Conservation (phyloP, 2,797 vertebrate genomes). For the Lepilemur ruficaudatus region DNA sequence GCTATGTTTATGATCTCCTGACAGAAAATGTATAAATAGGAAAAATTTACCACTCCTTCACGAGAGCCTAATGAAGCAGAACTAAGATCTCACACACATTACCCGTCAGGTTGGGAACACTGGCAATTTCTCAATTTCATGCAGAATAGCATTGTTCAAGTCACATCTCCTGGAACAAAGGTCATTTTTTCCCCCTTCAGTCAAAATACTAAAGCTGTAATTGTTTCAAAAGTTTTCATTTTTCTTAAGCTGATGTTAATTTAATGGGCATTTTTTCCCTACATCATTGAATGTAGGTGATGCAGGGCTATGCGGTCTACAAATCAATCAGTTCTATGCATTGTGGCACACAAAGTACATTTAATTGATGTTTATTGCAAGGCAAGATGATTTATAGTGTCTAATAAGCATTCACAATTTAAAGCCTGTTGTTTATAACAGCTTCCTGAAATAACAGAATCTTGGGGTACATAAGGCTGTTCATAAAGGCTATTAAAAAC, state of each 20-base stretch:
- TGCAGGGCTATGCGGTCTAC: conserved; percentile 54
- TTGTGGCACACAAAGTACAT: conserved; percentile 52
- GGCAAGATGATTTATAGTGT: conserved; percentile 66
- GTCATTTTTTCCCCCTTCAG: conserved; percentile 64
- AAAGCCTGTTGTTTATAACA: conserved; percentile 52
- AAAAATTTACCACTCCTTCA: conserved; percentile 85
- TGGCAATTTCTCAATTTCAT: conserved; percentile 81
- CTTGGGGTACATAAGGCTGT: not conserved
- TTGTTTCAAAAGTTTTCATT: conserved; percentile 85
- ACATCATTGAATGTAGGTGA: conserved; percentile 84
- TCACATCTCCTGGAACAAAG: conserved; percentile 77
- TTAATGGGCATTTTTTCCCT: conserved; percentile 86
- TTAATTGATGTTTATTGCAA: conserved; percentile 75
- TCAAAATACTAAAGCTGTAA: conserved; percentile 84
- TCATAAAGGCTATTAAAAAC: conserved; percentile 14
- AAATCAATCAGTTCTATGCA: conserved; percentile 70
- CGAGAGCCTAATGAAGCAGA: conserved; percentile 85
- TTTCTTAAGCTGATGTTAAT: conserved; percentile 87
- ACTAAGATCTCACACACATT: conserved; percentile 80
- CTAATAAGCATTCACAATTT: conserved; percentile 61
- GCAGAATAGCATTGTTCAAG: conserved; percentile 75
- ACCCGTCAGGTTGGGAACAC: conserved; percentile 78
- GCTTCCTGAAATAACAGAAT: conserved; percentile 68
- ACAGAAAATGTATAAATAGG: conserved; percentile 83
- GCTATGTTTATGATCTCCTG: conserved; percentile 82